Evolutionary conservation across 2,888 invertebrate genomes (phyloP), one percentile per base, ranked within the genome.

Genomic region (Graphium colonna): DNA sequence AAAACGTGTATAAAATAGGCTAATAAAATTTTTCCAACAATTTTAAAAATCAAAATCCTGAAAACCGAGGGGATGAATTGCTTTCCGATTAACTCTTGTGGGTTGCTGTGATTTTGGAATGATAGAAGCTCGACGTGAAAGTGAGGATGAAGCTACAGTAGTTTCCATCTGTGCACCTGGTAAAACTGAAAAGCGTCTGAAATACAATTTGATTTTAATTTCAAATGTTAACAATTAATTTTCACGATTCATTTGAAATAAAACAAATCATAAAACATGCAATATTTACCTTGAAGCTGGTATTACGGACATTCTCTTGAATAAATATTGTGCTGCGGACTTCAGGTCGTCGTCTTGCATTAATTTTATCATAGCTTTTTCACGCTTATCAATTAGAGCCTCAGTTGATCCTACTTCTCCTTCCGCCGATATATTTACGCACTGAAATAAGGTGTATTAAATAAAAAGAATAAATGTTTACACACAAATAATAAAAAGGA

Each of bases 261-360:
- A 28, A 8, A 8, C 4, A 8, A 28, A 28, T 8, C 5, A 28
- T 28, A 28, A 28, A 28, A 10, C 15, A 15, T 7, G n/a, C n/a
- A n/a, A 21, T 21, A 2, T 21, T 48, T 52, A 85, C 88, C 88
- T 82, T 3, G 78, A 65, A 4, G 76, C 80, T 0, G 88, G 88
- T 53, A 88, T 68, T 1, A 81, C 78, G 13, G 88, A 85, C 88
- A 88, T 88, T 42, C 71, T 69, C 52, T 75, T 76, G 62, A 89
- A 88, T n/a, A 87, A 73, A 44, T 82, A 76, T 57, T 74, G 65
- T 0, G 88, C 88, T 0, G 77, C 83, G 0, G 75, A 69, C 0
- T 73, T 69, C 40, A 86, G 48, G 50, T 89, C 88, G 0, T 81
- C 78, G 38, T 85, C 88, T 56, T 82, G 87, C 87, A 89, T 86